Conservation (phyloP, 2,888 invertebrate genomes). For the Oxycera nigricornis region DNA sequence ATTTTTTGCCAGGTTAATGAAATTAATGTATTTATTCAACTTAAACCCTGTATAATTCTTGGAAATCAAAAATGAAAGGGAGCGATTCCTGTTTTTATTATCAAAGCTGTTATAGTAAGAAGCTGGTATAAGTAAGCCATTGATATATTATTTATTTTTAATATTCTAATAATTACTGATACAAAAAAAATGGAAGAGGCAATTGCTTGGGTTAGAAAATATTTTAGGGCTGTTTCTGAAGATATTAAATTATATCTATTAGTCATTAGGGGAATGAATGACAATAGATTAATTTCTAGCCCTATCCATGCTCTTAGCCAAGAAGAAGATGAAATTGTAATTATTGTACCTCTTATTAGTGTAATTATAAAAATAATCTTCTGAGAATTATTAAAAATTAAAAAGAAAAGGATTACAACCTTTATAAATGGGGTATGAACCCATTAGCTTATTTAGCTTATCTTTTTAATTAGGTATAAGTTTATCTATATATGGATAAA, state of each 20-base stretch:
- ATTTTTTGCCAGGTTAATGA: constrained; percentile 72
- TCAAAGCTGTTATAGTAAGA: constrained; percentile 49
- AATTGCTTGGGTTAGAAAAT: constrained; percentile 68
- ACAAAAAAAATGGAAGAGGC: constrained; percentile 66
- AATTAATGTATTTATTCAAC: constrained; percentile 66
- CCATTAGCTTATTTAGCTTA: constrained; percentile 50
- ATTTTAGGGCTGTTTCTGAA: constrained; percentile 68
- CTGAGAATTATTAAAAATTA: constrained; percentile 63
- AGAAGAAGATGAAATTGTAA: constrained; percentile 53
- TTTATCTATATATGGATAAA: no score
- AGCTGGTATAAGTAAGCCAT: no score
- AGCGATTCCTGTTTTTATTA: constrained; percentile 46
- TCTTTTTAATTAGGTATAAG: no score
- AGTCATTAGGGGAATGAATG: constrained; percentile 68
- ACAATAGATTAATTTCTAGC: constrained; percentile 70
- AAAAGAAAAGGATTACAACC: constrained; percentile 64
- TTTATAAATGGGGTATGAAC: constrained; percentile 64
- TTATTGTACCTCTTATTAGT: constrained; percentile 54
- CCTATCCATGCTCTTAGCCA: constrained; percentile 67
- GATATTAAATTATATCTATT: constrained; percentile 63
- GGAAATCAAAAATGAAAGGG: constrained; percentile 21
- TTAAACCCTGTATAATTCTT: constrained; percentile 63
- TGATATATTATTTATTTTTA: constrained; percentile 54
- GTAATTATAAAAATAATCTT: constrained; percentile 51
- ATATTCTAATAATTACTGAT: constrained; percentile 59